phyloP scores from a whole-genome alignment of 1,140 invertebrate species.

The Physella acuta region DNA sequence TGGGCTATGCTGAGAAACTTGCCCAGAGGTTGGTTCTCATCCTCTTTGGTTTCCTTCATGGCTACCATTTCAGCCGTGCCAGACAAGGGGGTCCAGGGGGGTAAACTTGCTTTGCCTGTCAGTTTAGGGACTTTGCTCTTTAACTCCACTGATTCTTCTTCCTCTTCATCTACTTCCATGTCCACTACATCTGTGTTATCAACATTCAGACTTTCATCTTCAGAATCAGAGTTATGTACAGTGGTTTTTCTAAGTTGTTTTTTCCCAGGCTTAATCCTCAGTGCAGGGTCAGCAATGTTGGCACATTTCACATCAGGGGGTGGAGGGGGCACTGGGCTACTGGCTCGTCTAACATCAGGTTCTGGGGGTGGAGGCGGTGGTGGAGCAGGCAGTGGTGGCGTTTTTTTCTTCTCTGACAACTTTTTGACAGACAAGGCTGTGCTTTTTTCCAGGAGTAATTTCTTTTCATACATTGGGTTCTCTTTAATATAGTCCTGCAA shows the following conservation, averaged over 20 bases:
- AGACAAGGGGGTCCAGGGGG: slow-evolving; percentile 4
- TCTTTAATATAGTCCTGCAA: slow-evolving; percentile 6
- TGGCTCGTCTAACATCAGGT: not conserved
- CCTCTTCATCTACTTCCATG: slow-evolving; percentile 17
- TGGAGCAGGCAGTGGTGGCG: not conserved
- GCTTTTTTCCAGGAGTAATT: slow-evolving; percentile 3
- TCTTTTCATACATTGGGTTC: slow-evolving; percentile 13
- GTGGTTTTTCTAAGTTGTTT: not conserved
- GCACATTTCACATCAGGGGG: not conserved
- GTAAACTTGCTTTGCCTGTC: slow-evolving; percentile 1
- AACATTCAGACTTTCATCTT: not conserved
- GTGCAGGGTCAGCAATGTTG: not conserved
- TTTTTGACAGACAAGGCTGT: not conserved
- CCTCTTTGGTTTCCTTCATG: slow-evolving; percentile 8
- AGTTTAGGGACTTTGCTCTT: slow-evolving; percentile 19
- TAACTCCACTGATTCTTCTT: not conserved
- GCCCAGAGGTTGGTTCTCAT: slow-evolving; percentile 5
- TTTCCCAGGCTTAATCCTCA: not conserved
- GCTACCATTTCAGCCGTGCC: not conserved
- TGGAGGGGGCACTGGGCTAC: not conserved
- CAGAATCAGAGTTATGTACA: slow-evolving; percentile 1
- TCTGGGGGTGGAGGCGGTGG: not conserved
- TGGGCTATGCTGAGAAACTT: slow-evolving; percentile 9
- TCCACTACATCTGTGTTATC: slow-evolving; percentile 8
- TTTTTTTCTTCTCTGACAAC: not conserved